Evolutionary conservation across 1,140 invertebrate genomes (phyloP).

Genomic region (Reticulitermes speratus): DNA sequence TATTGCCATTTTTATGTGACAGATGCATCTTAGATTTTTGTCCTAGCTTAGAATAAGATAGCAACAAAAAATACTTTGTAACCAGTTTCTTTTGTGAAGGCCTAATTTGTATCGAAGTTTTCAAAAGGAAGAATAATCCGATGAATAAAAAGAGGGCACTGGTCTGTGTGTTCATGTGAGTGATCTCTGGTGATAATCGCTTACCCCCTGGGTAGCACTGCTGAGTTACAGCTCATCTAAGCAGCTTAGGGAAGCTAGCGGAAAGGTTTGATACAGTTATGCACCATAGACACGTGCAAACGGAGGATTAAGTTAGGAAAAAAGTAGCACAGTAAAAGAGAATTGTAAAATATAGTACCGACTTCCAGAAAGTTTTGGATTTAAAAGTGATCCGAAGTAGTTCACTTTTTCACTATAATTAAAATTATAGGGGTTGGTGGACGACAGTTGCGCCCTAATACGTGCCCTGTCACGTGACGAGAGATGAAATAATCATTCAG

Average conservation of each 20-base stretch:
- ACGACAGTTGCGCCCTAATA: no score
- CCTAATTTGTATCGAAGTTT: conserved; percentile 16
- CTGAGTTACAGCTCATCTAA: neutral
- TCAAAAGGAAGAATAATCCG: neutral
- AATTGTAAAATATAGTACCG: no score
- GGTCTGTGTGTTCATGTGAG: neutral
- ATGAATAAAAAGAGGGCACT: neutral
- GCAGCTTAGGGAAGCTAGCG: neutral
- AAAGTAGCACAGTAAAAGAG: no score
- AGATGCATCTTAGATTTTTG: neutral
- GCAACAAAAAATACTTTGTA: neutral
- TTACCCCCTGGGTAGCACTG: neutral
- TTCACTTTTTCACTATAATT: no score
- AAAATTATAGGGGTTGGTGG: no score
- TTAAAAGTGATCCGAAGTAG: no score
- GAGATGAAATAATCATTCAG: no score
- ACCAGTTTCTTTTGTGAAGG: neutral
- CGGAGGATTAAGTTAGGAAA: no score
- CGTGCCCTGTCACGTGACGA: no score
- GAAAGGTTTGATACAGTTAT: neutral
- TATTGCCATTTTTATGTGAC: neutral
- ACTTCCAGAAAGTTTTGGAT: no score
- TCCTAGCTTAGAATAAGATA: neutral
- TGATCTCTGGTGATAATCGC: neutral
- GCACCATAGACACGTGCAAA: neutral